These are phyloP conservation scores for Pelusios castaneus DNA, from an alignment of 2,113 vertebrate genomes.

Conservation along the genomic window DNA sequence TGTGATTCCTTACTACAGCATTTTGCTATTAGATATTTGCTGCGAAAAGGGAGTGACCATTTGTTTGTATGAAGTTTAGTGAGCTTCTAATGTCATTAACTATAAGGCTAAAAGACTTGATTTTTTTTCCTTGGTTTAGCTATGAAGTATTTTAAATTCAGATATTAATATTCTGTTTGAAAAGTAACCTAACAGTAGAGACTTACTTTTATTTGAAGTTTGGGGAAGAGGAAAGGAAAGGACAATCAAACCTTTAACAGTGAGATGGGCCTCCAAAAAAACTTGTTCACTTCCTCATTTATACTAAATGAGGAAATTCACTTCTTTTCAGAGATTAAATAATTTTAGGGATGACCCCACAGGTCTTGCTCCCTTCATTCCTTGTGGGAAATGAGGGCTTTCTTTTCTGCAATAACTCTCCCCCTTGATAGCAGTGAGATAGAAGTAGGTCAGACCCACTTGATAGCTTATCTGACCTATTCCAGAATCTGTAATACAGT, in stretches of 20 bases:
- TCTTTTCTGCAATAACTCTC: not conserved
- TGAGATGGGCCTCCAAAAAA: not conserved
- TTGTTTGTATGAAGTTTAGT: rapidly evolving
- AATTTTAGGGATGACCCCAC: not conserved
- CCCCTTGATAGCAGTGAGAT: not conserved
- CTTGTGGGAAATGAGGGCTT: not conserved
- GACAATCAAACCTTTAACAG: not conserved
- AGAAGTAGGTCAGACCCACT: not conserved
- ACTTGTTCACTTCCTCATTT: not conserved
- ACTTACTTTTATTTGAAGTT: not conserved
- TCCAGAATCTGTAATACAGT: not conserved
- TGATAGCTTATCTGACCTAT: not conserved
- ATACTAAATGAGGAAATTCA: not conserved
- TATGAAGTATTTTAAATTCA: not conserved
- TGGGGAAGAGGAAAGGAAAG: rapidly evolving
- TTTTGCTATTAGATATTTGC: rapidly evolving
- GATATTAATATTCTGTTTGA: not conserved
- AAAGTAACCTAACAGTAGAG: not conserved
- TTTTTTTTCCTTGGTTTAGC: rapidly evolving
- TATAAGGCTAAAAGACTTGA: not conserved
- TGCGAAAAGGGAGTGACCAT: not conserved
- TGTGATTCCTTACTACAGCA: not conserved
- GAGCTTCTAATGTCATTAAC: not conserved
- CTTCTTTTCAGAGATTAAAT: not conserved
- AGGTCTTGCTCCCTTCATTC: not conserved